Evolutionary conservation across 2,797 vertebrate species (phyloP), one percentile per base, ranked within the genome.

Genomic region (Hipposideros larvatus): DNA sequence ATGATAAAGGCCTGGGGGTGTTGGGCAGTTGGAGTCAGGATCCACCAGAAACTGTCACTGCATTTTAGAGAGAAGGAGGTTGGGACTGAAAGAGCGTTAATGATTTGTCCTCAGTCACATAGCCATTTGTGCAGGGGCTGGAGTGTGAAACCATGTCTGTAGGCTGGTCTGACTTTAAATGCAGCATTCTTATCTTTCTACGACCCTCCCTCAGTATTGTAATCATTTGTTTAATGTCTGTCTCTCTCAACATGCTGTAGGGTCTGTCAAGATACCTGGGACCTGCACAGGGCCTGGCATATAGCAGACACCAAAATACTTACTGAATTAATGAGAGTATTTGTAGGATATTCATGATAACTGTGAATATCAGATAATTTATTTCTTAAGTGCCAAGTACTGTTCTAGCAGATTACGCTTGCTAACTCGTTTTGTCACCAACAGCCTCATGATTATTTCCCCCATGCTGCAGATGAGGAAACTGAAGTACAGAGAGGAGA

Each of bases 141-240:
- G 77, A 48, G 48, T 7, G 1, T 9, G 75, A 73, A 90, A 11
- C 59, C 61, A 18, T 0, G 0, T 1, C 66, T 48, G 28, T 4
- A 18, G 66, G 61, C 6, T 0, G 16, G 51, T 53, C 28, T 74
- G 92, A 51, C 51, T 51, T 95, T 37, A 28, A 48, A 53, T 0
- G 41, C 24, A 15, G 66, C 11, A 14, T 53, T 90, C 31, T 34
- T n/a, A 21, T 41, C 55, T 79, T 70, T 51, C 37, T 5, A 53
- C 57, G 11, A 9, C 15, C 37, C 11, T 14, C 7, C 4, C 28
- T 13, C 22, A 11, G 14, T 2, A 21, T 0, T 13, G 26, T 14
- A 4, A 14, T 75, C 5, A 15, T 66, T 48, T 43, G 48, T 37
- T 61, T 37, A 61, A 77, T 9, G 51, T 18, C n/a, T 7, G 0